Base-by-base conservation (phyloP, 1,140 invertebrate species). In the Platyscapa corneri region DNA sequence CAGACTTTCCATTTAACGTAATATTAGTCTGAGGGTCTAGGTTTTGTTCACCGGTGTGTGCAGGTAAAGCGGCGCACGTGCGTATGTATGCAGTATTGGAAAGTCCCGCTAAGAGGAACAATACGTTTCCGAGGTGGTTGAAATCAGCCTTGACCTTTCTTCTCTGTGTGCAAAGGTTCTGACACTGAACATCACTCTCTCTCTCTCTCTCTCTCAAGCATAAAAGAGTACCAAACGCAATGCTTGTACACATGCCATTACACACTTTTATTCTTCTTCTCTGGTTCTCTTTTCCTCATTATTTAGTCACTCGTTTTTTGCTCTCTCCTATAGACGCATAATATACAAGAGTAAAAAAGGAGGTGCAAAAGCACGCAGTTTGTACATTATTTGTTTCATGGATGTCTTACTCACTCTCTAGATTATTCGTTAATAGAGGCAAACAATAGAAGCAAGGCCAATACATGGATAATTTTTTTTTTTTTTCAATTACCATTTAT, bases 1-100 rank as follows among this genome's bases (percentile, higher is more conserved):
- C 60, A 18, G 79, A 70, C 79, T 81, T 81, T 81, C 79, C 79
- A 81, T 67, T 67, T 81, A 70, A 49, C 39, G 67, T 81, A 81
- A 81, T 81, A n/a, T n/a, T n/a, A n/a, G 49, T 53, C 16, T 53
- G 65, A 34, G 23, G 67, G 67, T 56, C 67, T 30, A 56, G 32
- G 46, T 56, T 82, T 53, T 46, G 32, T 27, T 3, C 5, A 27
- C 3, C 27, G 23, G 10, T 3, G 10, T 27, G 23, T 60, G 56
- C 10, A 60, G 23, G 14, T 60, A 27, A 60, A 23, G 56, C 3
- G 5, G 10, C 27, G 27, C 20, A 60, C 27, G 27, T 27, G 10
- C 10, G 14, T 60, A 27, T 7, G n/a, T 37, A 53, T 14, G 12
- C n/a, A 53, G 8, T 23, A 74, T 56, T 53, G 30, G 67, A 82